Evolutionary conservation across 2,797 vertebrate genomes (phyloP).

Genomic region (Peromyscus attwateri): DNA sequence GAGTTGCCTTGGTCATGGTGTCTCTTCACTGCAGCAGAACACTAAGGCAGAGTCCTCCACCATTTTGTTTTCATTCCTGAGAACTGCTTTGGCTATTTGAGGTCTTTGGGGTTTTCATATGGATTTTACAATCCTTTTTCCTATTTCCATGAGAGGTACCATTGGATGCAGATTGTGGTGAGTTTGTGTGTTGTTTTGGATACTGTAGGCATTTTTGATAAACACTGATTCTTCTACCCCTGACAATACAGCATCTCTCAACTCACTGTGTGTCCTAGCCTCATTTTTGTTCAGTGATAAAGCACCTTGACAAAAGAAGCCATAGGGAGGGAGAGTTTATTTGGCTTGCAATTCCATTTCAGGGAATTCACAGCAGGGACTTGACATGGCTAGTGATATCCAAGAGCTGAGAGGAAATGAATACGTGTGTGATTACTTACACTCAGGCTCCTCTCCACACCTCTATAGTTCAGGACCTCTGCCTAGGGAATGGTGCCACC

Average conservation of each 20-base stretch:
- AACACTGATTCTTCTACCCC: not conserved
- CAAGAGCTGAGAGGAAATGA: not conserved
- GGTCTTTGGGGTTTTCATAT: not conserved
- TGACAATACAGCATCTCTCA: not conserved
- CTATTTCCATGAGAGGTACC: not conserved
- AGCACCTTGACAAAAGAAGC: not conserved
- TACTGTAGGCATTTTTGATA: not conserved
- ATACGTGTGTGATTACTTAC: fast-evolving
- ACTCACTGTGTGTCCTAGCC: not conserved
- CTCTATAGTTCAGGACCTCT: not conserved
- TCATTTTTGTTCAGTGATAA: not conserved
- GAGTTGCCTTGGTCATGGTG: too few species aligned
- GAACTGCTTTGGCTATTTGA: not conserved
- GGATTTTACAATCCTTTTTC: not conserved
- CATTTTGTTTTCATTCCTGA: not conserved
- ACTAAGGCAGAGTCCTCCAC: not conserved
- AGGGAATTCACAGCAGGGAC: not conserved
- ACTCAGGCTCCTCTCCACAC: not conserved
- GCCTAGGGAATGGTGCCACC: not conserved
- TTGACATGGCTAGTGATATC: not conserved
- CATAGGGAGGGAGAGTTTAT: not conserved
- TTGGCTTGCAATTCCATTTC: not conserved
- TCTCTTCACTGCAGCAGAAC: not conserved
- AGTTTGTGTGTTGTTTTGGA: not conserved
- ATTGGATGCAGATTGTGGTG: not conserved